Percentiles rank a stretch among this genome's conserved stretches.
These are phyloP conservation scores for Temnothorax nylanderi DNA, from an alignment of 1,140 invertebrate species.

Conservation along the genomic window DNA sequence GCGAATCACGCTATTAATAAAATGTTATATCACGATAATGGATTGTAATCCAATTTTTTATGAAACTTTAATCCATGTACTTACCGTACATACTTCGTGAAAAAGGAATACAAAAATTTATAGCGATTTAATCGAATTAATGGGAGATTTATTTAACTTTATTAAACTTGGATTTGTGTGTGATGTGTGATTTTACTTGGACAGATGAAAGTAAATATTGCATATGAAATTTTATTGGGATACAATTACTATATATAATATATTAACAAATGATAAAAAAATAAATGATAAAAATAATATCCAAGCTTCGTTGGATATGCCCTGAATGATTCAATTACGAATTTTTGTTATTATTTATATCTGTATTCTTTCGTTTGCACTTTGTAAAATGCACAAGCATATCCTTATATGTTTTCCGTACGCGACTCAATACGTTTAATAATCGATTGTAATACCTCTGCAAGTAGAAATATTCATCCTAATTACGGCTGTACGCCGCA, in stretches of 20 bases:
- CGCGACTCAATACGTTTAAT: not conserved
- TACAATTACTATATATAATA: not conserved
- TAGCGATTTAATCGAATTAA: slow-evolving; percentile 5
- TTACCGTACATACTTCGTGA: not conserved
- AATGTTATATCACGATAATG: slow-evolving; percentile 12
- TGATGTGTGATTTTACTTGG: not conserved
- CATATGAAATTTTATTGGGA: not conserved
- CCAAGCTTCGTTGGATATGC: not conserved
- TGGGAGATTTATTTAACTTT: not conserved
- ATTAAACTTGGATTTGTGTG: not conserved
- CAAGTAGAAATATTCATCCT: slow-evolving; percentile 37
- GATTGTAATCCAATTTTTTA: not conserved
- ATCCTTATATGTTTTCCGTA: not conserved
- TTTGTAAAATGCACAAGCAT: not conserved
- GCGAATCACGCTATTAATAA: slow-evolving; percentile 20
- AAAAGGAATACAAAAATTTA: slow-evolving; percentile 9
- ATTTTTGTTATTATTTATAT: not conserved
- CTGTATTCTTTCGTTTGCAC: not conserved
- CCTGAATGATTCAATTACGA: not conserved
- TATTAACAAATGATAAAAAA: not conserved
- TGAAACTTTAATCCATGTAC: slow-evolving; percentile 33
- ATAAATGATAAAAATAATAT: not conserved
- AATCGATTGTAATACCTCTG: slow-evolving; percentile 10
- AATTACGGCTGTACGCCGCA: slow-evolving; percentile 17
- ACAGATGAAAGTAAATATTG: slow-evolving; percentile 1